Conservation (phyloP, 53 echinoderm and acorn worm species). For the Patiria pectinifera region DNA sequence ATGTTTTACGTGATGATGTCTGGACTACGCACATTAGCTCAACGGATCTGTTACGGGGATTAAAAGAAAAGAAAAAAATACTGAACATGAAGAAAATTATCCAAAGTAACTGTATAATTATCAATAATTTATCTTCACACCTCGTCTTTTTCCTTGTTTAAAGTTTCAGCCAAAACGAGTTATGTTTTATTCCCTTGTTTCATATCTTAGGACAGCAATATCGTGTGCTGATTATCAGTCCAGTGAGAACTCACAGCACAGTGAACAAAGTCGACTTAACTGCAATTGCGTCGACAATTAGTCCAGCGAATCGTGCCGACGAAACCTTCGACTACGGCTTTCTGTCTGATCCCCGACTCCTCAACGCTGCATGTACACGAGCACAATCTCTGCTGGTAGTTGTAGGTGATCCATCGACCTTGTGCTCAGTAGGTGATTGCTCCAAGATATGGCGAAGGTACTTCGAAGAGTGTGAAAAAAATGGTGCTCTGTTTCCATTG, state of each 20-base stretch:
- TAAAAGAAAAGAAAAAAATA: too few relatives aligned
- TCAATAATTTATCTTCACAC: too few relatives aligned
- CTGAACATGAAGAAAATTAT: too few relatives aligned
- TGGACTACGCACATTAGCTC: too few relatives aligned
- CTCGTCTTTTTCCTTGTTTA: too few relatives aligned
- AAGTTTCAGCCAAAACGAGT: not conserved
- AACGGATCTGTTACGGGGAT: too few relatives aligned
- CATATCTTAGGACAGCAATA: constrained; percentile 68
- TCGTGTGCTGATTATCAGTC: constrained; percentile 73
- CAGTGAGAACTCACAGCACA: constrained; percentile 72
- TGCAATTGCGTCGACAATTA: not conserved
- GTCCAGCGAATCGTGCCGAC: constrained; percentile 58
- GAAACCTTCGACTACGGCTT: constrained; percentile 71
- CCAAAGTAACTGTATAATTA: too few relatives aligned
- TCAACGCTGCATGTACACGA: constrained; percentile 82
- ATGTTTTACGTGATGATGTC: too few relatives aligned
- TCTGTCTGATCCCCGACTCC: constrained; percentile 71
- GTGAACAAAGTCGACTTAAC: constrained; percentile 36
- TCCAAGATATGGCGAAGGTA: constrained; percentile 73
- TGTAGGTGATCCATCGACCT: constrained; percentile 70
- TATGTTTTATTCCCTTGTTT: not conserved
- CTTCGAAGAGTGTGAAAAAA: constrained; percentile 68
- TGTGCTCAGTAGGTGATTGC: constrained; percentile 78
- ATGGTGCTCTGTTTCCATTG: constrained; percentile 41
- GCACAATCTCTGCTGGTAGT: constrained; percentile 78